Evolutionary conservation across 2,113 vertebrate genomes (phyloP).

Genomic region (Myrmecobius fasciatus): DNA sequence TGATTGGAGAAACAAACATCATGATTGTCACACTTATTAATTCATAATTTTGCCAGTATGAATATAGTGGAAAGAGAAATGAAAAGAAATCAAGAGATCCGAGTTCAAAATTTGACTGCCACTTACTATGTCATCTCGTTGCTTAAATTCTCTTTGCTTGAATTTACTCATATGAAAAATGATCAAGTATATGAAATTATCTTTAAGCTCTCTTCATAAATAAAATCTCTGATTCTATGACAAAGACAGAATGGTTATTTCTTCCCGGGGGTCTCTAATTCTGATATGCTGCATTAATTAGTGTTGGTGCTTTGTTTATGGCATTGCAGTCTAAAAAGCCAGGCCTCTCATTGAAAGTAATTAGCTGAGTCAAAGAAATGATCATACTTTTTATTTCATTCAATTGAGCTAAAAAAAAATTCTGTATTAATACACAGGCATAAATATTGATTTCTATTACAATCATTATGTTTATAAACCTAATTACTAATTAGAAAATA

Average conservation of each 20-base stretch:
- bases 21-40: neutral
- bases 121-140: neutral
- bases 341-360: neutral
- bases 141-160: neutral
- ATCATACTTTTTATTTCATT: slow-evolving; percentile 24
- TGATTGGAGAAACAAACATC: neutral
- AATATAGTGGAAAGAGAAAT: neutral
- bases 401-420: slow-evolving; percentile 16
- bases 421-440: slow-evolving; percentile 24
- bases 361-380: slow-evolving; percentile 28
- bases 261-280: neutral
- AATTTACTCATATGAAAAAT: neutral
- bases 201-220: neutral
- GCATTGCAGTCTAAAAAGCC: slow-evolving; percentile 29
- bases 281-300: neutral
- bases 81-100: neutral
- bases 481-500: neutral
- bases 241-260: neutral
- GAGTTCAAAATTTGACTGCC: neutral
- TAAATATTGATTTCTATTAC: slow-evolving; percentile 3
- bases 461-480: neutral
- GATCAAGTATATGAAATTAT: neutral
- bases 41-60: slow-evolving; percentile 25
- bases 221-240: neutral
- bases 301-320: neutral